phyloP scores from a whole-genome alignment of 2,113 vertebrate species.

The Echinops telfairi region DNA sequence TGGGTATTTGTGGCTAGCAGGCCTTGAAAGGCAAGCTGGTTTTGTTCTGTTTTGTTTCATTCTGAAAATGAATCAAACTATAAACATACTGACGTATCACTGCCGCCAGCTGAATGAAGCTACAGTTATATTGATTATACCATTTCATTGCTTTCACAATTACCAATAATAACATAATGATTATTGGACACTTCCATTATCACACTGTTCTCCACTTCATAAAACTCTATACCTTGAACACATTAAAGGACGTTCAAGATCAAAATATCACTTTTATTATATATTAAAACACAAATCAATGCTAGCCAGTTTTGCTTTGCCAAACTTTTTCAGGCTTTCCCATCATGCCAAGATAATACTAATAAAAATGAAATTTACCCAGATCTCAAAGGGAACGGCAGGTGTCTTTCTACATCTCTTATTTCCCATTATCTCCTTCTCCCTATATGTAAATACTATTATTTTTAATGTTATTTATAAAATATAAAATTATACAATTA shows the following conservation, averaged over 20 bases:
- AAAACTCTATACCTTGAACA: conserved; percentile 61
- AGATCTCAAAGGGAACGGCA: neutral
- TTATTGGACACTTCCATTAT: conserved; percentile 61
- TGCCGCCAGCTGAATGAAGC: conserved; percentile 19
- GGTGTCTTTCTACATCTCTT: neutral
- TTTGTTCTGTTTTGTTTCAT: conserved; percentile 45
- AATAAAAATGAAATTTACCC: conserved; percentile 46
- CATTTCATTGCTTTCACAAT: conserved; percentile 68
- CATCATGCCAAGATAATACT: neutral
- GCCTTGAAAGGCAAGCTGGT: conserved; percentile 33
- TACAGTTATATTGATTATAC: conserved; percentile 59
- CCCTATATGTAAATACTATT: conserved; percentile 12
- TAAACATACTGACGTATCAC: neutral
- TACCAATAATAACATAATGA: conserved; percentile 64
- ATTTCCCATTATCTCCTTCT: conserved; percentile 10
- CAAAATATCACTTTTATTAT: conserved; percentile 58
- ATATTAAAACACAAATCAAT: conserved; percentile 49
- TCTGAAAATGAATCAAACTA: conserved; percentile 38
- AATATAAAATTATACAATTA: too few relatives aligned
- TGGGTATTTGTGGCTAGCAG: neutral
- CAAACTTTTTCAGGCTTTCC: neutral
- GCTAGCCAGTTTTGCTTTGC: conserved; percentile 40
- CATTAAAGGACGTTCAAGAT: conserved; percentile 59
- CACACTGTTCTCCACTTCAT: conserved; percentile 25
- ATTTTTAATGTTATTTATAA: neutral